Conservation (phyloP, 2,888 invertebrate genomes). For the Balanococcus diminutus region DNA sequence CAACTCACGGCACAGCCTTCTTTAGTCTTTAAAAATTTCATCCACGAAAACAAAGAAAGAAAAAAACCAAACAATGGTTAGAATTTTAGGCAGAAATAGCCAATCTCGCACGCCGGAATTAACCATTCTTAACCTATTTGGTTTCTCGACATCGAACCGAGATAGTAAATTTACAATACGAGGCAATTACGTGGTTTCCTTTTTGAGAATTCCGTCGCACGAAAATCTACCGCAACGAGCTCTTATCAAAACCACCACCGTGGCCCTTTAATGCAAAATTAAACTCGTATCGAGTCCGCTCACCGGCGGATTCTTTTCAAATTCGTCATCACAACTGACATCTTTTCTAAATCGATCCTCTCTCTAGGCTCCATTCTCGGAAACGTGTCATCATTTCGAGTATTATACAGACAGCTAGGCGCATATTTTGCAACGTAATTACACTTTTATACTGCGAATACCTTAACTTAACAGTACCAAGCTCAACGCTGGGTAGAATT, state of each 20-base stretch:
- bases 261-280: not conserved
- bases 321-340: not conserved
- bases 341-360: not conserved
- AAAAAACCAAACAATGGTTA: not conserved
- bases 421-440: not conserved
- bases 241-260: not conserved
- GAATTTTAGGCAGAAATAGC: not conserved
- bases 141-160: not conserved
- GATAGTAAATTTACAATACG: not conserved
- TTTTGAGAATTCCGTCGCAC: not conserved
- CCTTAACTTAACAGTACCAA: not conserved
- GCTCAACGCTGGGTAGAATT: not conserved
- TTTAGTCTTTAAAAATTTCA: constrained; percentile 97
- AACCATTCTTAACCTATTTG: not conserved
- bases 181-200: constrained; percentile 13
- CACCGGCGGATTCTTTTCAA: not conserved
- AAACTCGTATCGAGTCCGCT: not conserved
- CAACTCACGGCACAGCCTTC: constrained; percentile 99
- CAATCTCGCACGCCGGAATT: not conserved
- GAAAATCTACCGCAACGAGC: not conserved
- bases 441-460: not conserved
- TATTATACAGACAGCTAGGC: not conserved
- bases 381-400: not conserved
- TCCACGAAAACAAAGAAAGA: constrained; percentile 63
- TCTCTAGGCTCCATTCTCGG: not conserved